A percentile compares a stretch with the other conserved stretches of the same genome.
phyloP scores from a whole-genome alignment of 2,113 vertebrate species.

The Silurus glanis region DNA sequence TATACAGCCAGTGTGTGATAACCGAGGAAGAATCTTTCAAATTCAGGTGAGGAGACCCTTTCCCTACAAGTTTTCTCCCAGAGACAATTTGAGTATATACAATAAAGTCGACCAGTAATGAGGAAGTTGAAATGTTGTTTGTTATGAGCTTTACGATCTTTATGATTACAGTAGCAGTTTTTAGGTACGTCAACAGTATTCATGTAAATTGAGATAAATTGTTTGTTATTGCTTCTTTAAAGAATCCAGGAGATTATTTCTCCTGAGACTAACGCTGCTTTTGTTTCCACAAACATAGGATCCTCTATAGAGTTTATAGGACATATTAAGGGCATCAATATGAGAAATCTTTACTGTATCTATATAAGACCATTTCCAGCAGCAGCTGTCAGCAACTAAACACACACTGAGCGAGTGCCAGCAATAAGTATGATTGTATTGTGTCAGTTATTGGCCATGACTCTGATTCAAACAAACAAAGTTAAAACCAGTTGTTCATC shows the following conservation, averaged over 20 bases:
- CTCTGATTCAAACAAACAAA: constrained; percentile 28
- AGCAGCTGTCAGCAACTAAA: neutral
- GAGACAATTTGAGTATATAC: neutral
- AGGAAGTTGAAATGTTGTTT: neutral
- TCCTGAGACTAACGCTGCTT: too few species aligned
- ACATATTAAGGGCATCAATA: neutral
- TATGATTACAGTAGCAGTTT: neutral
- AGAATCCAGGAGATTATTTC: too few species aligned
- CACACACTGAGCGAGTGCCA: neutral
- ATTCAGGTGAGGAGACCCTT: neutral
- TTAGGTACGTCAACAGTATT: neutral
- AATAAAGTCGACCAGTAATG: neutral
- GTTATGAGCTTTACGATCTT: neutral
- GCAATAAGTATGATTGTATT: neutral
- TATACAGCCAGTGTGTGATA: neutral
- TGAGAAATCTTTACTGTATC: neutral
- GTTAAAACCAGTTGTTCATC: constrained; percentile 53
- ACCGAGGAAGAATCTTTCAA: neutral
- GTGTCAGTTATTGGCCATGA: constrained; percentile 17
- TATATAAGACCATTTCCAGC: neutral
- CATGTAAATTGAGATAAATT: neutral
- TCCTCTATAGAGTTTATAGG: too few species aligned
- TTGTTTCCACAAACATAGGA: too few species aligned
- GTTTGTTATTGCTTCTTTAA: too few species aligned
- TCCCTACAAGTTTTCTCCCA: neutral